Conservation (phyloP, 2,113 vertebrate species). For the Vimba vimba region DNA sequence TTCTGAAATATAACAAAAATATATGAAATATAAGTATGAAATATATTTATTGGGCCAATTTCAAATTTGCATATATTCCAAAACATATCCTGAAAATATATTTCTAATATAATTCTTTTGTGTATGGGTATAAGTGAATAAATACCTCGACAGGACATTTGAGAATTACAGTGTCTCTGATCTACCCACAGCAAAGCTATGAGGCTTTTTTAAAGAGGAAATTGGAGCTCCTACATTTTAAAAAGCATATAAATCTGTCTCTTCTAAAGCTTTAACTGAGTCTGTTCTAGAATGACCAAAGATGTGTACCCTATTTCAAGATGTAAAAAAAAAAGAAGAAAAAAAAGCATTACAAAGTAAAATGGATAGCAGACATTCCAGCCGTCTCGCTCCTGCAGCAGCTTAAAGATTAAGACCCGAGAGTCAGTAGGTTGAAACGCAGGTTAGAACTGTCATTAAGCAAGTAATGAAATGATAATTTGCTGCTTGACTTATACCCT, state of each 20-base stretch:
- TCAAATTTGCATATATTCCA: too few relatives aligned
- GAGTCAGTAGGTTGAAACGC: slow-evolving; percentile 2
- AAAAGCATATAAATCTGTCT: slow-evolving; percentile 28
- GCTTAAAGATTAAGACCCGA: background rate
- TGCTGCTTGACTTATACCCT: slow-evolving; percentile 22
- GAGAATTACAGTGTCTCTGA: slow-evolving; percentile 13
- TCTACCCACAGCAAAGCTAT: background rate
- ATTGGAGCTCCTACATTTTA: slow-evolving; percentile 12
- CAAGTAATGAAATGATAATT: slow-evolving; percentile 30
- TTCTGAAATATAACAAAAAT: too few relatives aligned
- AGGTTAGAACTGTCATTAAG: slow-evolving; percentile 12
- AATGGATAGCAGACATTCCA: slow-evolving; percentile 13
- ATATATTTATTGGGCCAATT: too few relatives aligned
- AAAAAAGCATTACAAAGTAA: background rate
- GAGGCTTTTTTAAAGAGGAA: background rate
- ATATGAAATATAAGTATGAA: too few relatives aligned
- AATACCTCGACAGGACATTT: background rate
- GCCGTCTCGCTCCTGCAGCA: background rate
- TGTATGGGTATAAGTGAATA: slow-evolving; percentile 14
- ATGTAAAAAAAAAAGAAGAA: background rate
- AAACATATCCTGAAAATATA: too few relatives aligned
- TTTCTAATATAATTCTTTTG: too few relatives aligned
- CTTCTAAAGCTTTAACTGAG: slow-evolving; percentile 22
- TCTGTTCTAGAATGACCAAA: background rate
- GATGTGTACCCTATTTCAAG: background rate